Conservation (phyloP, 2,888 invertebrate species). For the Tenthredo mesomela region DNA sequence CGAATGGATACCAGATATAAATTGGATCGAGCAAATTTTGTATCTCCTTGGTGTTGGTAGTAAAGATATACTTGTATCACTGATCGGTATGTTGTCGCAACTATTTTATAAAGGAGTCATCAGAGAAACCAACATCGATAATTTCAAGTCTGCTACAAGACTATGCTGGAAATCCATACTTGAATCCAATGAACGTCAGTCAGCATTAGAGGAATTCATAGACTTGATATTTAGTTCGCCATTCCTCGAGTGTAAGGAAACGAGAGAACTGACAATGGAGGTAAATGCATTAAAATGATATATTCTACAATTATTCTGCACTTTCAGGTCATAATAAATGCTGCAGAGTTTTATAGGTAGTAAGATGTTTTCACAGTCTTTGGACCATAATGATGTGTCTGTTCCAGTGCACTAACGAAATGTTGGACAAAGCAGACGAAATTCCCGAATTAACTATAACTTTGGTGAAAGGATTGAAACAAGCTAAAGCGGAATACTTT, state of each 20-base stretch:
- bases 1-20: slow-evolving; percentile 14
- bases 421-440: slow-evolving; percentile 65
- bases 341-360: not conserved
- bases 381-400: not conserved
- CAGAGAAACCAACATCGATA: slow-evolving; percentile 56
- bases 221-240: slow-evolving; percentile 62
- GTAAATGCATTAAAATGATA: slow-evolving; percentile 59
- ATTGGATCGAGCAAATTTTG: slow-evolving; percentile 59
- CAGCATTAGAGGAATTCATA: slow-evolving; percentile 63
- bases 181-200: slow-evolving; percentile 77
- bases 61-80: slow-evolving; percentile 60
- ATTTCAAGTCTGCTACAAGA: slow-evolving; percentile 60
- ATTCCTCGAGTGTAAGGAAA: slow-evolving; percentile 59
- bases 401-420: slow-evolving; percentile 62
- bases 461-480: slow-evolving; percentile 60
- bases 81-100: slow-evolving; percentile 56
- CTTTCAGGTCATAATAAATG: not conserved
- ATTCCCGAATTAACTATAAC: slow-evolving; percentile 65
- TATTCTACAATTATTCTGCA: not conserved
- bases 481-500: slow-evolving; percentile 54
- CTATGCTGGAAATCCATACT: slow-evolving; percentile 72
- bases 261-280: slow-evolving; percentile 57
- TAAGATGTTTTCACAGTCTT: not conserved
- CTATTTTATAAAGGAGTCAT: slow-evolving; percentile 34
- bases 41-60: slow-evolving; percentile 62